These are phyloP conservation scores for Aleiodes sp. DNA, from an alignment of 1,140 invertebrate genomes.

Conservation along the genomic window DNA sequence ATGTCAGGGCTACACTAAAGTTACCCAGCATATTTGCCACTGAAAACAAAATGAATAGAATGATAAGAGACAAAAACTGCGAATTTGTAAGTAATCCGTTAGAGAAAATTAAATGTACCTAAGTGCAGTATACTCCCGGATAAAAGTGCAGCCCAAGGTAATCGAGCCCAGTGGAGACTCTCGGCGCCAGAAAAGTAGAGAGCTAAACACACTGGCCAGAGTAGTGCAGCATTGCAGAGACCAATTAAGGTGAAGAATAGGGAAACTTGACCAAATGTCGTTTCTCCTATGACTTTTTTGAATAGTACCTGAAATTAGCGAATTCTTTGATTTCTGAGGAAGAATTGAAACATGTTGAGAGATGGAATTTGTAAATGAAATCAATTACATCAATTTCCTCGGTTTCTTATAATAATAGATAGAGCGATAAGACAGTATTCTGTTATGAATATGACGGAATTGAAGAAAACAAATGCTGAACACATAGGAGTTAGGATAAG, in stretches of 20 bases:
- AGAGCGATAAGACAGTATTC: no score
- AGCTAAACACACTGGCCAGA: constrained; percentile 87
- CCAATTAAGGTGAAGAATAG: constrained; percentile 89
- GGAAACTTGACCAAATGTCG: constrained; percentile 86
- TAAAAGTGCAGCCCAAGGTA: constrained; percentile 84
- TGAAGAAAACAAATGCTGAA: no score
- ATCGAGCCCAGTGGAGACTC: constrained; percentile 77
- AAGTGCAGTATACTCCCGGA: constrained; percentile 80
- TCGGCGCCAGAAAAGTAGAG: constrained; percentile 88
- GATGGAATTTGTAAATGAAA: no score
- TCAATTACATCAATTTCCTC: no score
- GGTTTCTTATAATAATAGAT: no score
- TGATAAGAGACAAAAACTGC: constrained; percentile 20
- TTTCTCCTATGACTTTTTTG: constrained; percentile 91
- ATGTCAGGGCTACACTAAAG: constrained; percentile 89
- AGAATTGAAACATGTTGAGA: no score
- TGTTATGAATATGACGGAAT: no score
- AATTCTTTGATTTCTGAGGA: not conserved
- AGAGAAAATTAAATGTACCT: constrained; percentile 57
- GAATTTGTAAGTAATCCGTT: not conserved
- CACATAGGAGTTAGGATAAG: no score
- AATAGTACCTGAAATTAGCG: constrained; percentile 77
- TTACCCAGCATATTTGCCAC: constrained; percentile 91
- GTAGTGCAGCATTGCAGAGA: constrained; percentile 80
- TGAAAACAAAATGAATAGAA: constrained; percentile 65